Conservation (phyloP, 1,140 invertebrate species). For the Aphelenchoides besseyi region DNA sequence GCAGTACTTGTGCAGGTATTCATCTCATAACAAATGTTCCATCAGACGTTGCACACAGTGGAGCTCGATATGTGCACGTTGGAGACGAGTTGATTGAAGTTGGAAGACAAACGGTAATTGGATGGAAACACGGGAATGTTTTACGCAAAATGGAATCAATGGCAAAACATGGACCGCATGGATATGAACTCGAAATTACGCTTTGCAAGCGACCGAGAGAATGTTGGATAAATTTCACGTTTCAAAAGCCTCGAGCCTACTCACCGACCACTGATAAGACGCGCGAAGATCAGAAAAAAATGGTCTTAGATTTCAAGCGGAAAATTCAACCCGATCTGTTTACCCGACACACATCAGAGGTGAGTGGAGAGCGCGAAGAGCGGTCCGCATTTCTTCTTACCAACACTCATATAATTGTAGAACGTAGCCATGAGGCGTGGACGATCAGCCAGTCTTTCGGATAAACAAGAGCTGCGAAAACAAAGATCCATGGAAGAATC, state of each 20-base stretch:
- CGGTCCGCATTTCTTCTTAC: neutral
- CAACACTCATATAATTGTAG: neutral
- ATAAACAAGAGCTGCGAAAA: neutral
- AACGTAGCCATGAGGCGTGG: neutral
- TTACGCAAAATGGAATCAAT: slow-evolving; percentile 18
- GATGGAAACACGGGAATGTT: slow-evolving; percentile 24
- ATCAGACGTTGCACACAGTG: slow-evolving; percentile 24
- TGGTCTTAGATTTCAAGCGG: slow-evolving; percentile 38
- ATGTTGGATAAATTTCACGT: slow-evolving; percentile 25
- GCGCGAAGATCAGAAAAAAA: slow-evolving; percentile 26
- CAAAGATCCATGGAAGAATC: neutral
- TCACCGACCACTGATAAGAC: slow-evolving; percentile 17
- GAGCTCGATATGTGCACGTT: slow-evolving; percentile 37
- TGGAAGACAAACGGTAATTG: slow-evolving; percentile 27
- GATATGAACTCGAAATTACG: slow-evolving; percentile 28
- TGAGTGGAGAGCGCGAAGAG: neutral
- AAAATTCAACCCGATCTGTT: slow-evolving; percentile 46
- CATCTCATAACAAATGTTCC: slow-evolving; percentile 36
- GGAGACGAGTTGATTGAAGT: slow-evolving; percentile 49
- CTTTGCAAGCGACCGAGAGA: slow-evolving; percentile 37
- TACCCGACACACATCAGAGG: slow-evolving; percentile 11
- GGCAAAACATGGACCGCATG: slow-evolving; percentile 17
- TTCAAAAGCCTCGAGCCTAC: slow-evolving; percentile 8
- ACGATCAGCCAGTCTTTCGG: slow-evolving; percentile 7
- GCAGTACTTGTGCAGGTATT: slow-evolving; percentile 35